These are phyloP conservation scores for Sander vitreus DNA, from an alignment of 2,113 vertebrate genomes.

Conservation along the genomic window DNA sequence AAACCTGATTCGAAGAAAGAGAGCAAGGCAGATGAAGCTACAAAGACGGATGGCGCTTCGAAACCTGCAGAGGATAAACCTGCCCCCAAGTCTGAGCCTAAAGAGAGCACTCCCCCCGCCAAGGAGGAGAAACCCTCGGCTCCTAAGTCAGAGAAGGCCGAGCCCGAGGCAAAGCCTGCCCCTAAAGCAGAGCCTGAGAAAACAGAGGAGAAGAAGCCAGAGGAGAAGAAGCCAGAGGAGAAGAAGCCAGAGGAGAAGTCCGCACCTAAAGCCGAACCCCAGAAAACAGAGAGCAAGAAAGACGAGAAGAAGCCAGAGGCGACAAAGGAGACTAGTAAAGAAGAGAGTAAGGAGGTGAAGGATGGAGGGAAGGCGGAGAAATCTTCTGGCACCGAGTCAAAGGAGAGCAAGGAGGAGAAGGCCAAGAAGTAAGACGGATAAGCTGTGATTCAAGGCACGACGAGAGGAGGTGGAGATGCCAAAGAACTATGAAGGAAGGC, in stretches of 20 bases:
- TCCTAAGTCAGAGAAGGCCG: slow-evolving; percentile 72
- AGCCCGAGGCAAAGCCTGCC: slow-evolving; percentile 63
- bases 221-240: slow-evolving; percentile 73
- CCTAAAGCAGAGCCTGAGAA: slow-evolving; percentile 60
- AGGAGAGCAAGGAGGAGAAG: slow-evolving; percentile 85
- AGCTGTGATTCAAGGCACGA: slow-evolving; percentile 47
- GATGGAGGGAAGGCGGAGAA: slow-evolving; percentile 82
- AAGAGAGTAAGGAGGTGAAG: slow-evolving; percentile 55
- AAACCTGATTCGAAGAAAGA: slow-evolving; percentile 72
- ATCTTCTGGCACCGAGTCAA: slow-evolving; percentile 86
- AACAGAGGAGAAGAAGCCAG: slow-evolving; percentile 62
- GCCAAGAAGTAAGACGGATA: slow-evolving; percentile 81
- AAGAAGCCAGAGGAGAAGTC: slow-evolving; percentile 71
- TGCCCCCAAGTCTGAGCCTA: slow-evolving; percentile 58
- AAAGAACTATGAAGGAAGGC: slow-evolving; percentile 66
- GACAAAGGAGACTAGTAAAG: slow-evolving; percentile 76
- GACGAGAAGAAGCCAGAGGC: slow-evolving; percentile 77
- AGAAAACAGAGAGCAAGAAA: slow-evolving; percentile 71
- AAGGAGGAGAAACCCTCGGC: slow-evolving; percentile 76
- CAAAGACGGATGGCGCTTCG: slow-evolving; percentile 69
- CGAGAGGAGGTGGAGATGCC: slow-evolving; percentile 60
- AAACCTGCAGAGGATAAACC: slow-evolving; percentile 75
- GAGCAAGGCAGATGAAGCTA: slow-evolving; percentile 53
- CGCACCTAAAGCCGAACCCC: slow-evolving; percentile 54
- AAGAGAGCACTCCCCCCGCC: slow-evolving; percentile 60